Evolutionary conservation across 2,797 vertebrate species (phyloP).

Genomic region (Setipinna tenuifilis): DNA sequence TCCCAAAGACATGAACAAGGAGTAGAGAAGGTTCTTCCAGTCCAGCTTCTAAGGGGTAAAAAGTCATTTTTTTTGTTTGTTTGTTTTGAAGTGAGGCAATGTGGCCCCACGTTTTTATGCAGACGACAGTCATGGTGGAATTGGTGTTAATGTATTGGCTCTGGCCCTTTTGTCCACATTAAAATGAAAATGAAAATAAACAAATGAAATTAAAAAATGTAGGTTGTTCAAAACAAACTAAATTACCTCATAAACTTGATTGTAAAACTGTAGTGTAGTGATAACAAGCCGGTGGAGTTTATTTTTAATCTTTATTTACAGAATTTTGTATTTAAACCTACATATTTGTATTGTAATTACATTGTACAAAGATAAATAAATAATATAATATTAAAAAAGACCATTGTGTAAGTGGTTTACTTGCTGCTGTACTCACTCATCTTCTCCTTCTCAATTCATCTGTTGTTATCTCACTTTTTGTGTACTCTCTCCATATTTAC

Average conservation of each 20-base stretch:
- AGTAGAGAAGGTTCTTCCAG: not conserved
- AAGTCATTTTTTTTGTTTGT: constrained; percentile 30
- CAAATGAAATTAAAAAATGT: constrained; percentile 64
- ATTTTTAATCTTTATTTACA: constrained; percentile 89
- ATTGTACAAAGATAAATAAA: constrained; percentile 86
- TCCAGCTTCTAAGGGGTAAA: constrained; percentile 20
- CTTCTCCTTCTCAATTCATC: not conserved
- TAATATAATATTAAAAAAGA: constrained; percentile 82
- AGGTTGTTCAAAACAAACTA: constrained; percentile 76
- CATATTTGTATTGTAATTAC: constrained; percentile 90
- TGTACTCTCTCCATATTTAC: not conserved
- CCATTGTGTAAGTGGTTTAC: constrained; percentile 40
- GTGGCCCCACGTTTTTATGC: constrained; percentile 32
- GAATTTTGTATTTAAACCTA: constrained; percentile 87
- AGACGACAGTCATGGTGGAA: constrained; percentile 55
- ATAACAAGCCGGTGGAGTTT: constrained; percentile 83
- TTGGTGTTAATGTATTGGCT: constrained; percentile 30
- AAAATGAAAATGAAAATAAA: constrained; percentile 11
- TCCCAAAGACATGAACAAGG: constrained; percentile 45
- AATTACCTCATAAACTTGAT: constrained; percentile 86
- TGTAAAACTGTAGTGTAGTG: constrained; percentile 83
- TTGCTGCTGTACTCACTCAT: not conserved
- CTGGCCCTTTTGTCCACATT: constrained; percentile 33
- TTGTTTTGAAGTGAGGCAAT: not conserved
- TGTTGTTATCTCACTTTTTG: too few species aligned